Evolutionary conservation across 2,888 invertebrate genomes (phyloP).

Genomic region (Calameuta idolon): DNA sequence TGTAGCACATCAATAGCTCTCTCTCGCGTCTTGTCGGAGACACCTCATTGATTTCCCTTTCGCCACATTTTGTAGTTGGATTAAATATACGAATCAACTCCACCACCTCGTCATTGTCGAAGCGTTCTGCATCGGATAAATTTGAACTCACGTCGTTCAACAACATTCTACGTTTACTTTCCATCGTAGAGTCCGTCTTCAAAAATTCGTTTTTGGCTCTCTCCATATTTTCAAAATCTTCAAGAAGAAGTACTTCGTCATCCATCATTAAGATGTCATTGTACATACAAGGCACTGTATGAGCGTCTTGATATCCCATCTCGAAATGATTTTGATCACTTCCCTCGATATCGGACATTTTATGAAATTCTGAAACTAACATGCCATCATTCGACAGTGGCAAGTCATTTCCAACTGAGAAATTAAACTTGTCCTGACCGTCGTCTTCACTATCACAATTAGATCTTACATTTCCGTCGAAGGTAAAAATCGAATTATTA

Average conservation of each 20-base stretch:
- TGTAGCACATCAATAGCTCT: constrained; percentile 12
- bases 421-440: not conserved
- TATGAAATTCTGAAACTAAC: not conserved
- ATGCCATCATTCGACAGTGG: not conserved
- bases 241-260: not conserved
- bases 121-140: not conserved
- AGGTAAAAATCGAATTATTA: not conserved
- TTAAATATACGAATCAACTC: constrained; percentile 27
- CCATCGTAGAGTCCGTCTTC: not conserved
- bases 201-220: not conserved
- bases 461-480: not conserved
- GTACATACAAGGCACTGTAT: not conserved
- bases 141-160: not conserved
- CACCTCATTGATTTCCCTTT: constrained; percentile 37
- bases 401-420: not conserved
- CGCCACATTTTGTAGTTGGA: not conserved
- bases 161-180: not conserved
- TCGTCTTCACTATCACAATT: not conserved
- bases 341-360: not conserved
- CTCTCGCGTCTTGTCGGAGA: constrained; percentile 28
- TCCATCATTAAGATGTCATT: not conserved
- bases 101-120: constrained; percentile 18
- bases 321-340: not conserved
- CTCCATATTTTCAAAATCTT: not conserved
- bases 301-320: not conserved